Conservation (phyloP, 2,888 invertebrate species). For the Lithophane semibrunnea region DNA sequence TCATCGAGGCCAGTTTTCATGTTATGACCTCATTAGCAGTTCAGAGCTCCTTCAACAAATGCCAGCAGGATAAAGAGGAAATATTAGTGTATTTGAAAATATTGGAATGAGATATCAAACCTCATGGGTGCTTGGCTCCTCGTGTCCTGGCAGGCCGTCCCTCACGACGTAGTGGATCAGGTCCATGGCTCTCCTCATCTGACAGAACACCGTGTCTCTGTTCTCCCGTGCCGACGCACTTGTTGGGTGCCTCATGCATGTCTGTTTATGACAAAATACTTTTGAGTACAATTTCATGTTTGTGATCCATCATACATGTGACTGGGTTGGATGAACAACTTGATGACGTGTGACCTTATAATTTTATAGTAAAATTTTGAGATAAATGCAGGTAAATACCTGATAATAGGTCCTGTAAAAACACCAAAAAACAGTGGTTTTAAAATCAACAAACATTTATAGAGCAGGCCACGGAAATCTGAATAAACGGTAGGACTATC, state of each 20-base stretch:
- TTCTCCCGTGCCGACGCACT: constrained; percentile 98
- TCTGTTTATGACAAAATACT: constrained; percentile 85
- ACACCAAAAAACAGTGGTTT: background rate
- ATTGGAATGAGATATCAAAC: constrained; percentile 72
- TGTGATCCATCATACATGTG: background rate
- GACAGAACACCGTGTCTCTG: constrained; percentile 99
- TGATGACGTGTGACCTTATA: background rate
- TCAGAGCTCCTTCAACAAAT: constrained; percentile 11
- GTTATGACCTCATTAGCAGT: background rate
- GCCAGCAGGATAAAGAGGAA: background rate
- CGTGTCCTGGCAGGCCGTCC: constrained; percentile 95
- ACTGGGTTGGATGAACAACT: background rate
- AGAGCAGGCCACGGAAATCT: background rate
- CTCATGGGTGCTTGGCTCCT: constrained; percentile 86
- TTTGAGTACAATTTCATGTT: background rate
- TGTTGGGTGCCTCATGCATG: constrained; percentile 98
- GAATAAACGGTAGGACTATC: constrained; percentile 8
- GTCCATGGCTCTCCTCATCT: constrained; percentile 99
- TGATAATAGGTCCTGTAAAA: background rate
- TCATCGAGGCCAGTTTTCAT: background rate
- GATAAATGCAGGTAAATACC: background rate
- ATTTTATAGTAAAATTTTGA: background rate
- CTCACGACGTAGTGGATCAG: constrained; percentile 99
- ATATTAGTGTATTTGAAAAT: constrained; percentile 9
- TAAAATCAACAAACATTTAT: background rate